Evolutionary conservation across 2,113 vertebrate genomes (phyloP), one percentile per base, ranked within the genome.

Genomic region (Microtus montanus): DNA sequence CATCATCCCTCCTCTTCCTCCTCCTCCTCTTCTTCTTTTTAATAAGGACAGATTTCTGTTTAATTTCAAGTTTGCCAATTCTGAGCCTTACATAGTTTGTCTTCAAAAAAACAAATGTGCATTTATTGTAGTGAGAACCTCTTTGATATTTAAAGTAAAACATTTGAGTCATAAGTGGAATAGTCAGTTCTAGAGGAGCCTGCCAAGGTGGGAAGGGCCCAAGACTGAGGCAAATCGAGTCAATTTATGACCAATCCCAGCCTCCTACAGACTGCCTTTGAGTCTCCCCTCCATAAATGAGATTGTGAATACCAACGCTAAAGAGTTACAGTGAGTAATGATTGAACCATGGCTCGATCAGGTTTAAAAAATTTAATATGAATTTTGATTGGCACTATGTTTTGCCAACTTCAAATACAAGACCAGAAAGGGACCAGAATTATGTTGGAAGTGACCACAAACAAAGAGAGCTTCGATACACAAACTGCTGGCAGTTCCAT

Each of bases 1-100:
- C 66, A 87, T 63, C 70, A 61, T 87, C n/a, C 10, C 33, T n/a
- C 30, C 90, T 68, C 3, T 33, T 41, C 38, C 75, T 49, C 24
- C 2, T 79, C n/a, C 7, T 35, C 17, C 1, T 54, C 54, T 1
- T 54, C n/a, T n/a, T 35, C 9, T 58, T 58, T 7, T 58, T 58
- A 58, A 58, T 58, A 20, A 58, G 54, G 19, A 73, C 3, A 86
- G 58, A 89, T 52, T 91, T 93, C 82, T 79, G 63, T 96, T 70
- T 70, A 78, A 38, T 89, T 77, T 92, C 93, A 80, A 49, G 54
- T 28, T 9, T 38, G 1, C 41, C 49, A 73, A 44, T 33, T 94
- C 83, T 87, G 24, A 30, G 33, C 84, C 89, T 87, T 87, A 38
- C 19, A 38, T 71, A 92, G 89, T 84, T 96, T 93, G 12, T 71